These are phyloP conservation scores for Hyles euphorbiae DNA, from an alignment of 1,140 invertebrate species.

Conservation along the genomic window DNA sequence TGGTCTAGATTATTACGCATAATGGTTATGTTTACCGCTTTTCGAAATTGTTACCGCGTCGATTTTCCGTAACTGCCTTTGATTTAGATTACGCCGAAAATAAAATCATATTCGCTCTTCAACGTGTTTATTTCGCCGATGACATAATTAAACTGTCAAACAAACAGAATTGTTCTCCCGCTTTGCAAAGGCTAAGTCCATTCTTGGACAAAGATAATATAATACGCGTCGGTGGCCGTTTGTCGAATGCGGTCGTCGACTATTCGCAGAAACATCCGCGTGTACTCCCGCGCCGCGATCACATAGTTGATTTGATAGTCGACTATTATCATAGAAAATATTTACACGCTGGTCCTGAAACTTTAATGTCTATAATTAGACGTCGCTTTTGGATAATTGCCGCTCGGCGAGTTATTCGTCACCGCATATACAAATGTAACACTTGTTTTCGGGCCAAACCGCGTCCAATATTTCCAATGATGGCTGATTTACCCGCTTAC, in stretches of 20 bases:
- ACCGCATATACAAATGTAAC: constrained; percentile 1
- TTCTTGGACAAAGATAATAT: constrained; percentile 42
- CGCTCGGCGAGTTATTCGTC: constrained; percentile 17
- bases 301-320: constrained; percentile 30
- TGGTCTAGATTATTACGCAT: constrained; percentile 1
- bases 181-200: constrained; percentile 32
- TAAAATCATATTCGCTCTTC: neutral
- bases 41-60: neutral
- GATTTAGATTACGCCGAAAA: neutral
- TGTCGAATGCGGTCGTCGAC: constrained; percentile 31
- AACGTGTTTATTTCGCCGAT: neutral
- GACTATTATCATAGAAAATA: constrained; percentile 32
- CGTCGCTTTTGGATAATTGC: constrained; percentile 39
- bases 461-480: constrained; percentile 18
- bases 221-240: constrained; percentile 53
- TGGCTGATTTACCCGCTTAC: constrained; percentile 29
- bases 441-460: constrained; percentile 21
- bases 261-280: constrained; percentile 22
- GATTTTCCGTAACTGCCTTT: neutral
- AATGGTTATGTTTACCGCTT: constrained; percentile 4
- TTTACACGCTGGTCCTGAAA: constrained; percentile 32
- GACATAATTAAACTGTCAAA: neutral
- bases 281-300: constrained; percentile 16
- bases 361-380: constrained; percentile 26
- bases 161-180: neutral